These are phyloP conservation scores for Himalopsyche tibetana DNA, from an alignment of 2,888 invertebrate genomes.

Conservation along the genomic window DNA sequence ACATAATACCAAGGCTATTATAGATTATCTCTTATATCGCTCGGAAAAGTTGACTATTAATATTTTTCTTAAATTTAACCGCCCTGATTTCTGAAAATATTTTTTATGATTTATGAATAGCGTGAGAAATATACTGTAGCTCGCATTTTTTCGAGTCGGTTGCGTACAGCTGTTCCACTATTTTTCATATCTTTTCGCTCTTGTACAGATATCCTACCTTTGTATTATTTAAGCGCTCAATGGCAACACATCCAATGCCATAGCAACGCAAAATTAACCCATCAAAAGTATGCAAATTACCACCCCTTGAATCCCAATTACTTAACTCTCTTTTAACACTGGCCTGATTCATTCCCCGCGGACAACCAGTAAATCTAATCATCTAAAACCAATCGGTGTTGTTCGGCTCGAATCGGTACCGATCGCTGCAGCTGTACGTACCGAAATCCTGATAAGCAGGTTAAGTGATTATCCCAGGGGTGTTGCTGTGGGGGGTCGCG, in stretches of 20 bases:
- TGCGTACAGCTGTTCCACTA: too few relatives aligned
- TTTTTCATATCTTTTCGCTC: too few relatives aligned
- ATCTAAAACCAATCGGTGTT: conserved; percentile 7
- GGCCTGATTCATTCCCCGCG: conserved; percentile 25
- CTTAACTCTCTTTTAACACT: not conserved
- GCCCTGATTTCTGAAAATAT: too few relatives aligned
- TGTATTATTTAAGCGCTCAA: not conserved
- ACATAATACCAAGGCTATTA: too few relatives aligned
- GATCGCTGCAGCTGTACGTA: not conserved
- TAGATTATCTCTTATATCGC: too few relatives aligned
- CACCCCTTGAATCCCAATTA: not conserved
- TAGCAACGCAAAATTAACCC: not conserved
- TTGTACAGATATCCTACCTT: not conserved
- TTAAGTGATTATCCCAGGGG: conserved; percentile 46
- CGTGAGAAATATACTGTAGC: too few relatives aligned
- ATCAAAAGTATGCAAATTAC: conserved; percentile 18
- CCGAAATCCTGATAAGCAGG: conserved; percentile 41
- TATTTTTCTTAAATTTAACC: too few relatives aligned
- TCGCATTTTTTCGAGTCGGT: too few relatives aligned
- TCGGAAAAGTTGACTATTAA: too few relatives aligned
- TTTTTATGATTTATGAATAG: too few relatives aligned
- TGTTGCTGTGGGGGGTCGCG: not conserved
- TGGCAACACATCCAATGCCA: not conserved
- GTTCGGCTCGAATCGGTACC: not conserved
- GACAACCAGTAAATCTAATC: conserved; percentile 26